Evolutionary conservation across 2,888 invertebrate genomes (phyloP).

Genomic region (Dicycla oo): DNA sequence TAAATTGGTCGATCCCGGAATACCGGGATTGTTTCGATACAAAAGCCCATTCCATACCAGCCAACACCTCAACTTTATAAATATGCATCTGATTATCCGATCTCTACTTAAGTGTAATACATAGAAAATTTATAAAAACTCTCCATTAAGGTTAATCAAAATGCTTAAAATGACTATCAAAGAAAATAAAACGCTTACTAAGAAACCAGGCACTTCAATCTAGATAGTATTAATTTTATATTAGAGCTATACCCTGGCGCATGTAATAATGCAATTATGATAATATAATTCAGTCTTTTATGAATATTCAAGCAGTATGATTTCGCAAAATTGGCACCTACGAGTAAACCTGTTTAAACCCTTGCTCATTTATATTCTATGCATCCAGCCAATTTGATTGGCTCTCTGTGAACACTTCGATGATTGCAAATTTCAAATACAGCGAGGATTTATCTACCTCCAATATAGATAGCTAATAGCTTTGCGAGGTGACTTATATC

Average conservation of each 20-base stretch:
- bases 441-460: slow-evolving; percentile 59
- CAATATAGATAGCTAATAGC: slow-evolving; percentile 51
- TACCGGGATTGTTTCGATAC: too few relatives aligned
- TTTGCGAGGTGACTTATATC: slow-evolving; percentile 39
- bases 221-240: slow-evolving; percentile 13
- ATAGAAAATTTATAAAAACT: background rate
- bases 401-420: slow-evolving; percentile 70
- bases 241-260: slow-evolving; percentile 14
- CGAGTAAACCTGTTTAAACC: slow-evolving; percentile 65
- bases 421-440: slow-evolving; percentile 75
- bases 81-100: too few relatives aligned
- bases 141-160: background rate
- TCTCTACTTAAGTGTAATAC: background rate
- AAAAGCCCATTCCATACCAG: too few relatives aligned
- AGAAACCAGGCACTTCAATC: slow-evolving; percentile 31
- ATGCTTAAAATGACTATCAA: background rate
- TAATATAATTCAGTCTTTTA: slow-evolving; percentile 67
- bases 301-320: slow-evolving; percentile 75
- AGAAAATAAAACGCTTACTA: slow-evolving; percentile 2
- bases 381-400: slow-evolving; percentile 75
- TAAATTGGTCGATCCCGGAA: too few relatives aligned
- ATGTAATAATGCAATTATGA: slow-evolving; percentile 59
- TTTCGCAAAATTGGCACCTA: slow-evolving; percentile 71
- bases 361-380: slow-evolving; percentile 79
- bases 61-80: too few relatives aligned